phyloP scores from a whole-genome alignment of 2,888 invertebrate genomes.

The Sinohyriopsis cumingii region DNA sequence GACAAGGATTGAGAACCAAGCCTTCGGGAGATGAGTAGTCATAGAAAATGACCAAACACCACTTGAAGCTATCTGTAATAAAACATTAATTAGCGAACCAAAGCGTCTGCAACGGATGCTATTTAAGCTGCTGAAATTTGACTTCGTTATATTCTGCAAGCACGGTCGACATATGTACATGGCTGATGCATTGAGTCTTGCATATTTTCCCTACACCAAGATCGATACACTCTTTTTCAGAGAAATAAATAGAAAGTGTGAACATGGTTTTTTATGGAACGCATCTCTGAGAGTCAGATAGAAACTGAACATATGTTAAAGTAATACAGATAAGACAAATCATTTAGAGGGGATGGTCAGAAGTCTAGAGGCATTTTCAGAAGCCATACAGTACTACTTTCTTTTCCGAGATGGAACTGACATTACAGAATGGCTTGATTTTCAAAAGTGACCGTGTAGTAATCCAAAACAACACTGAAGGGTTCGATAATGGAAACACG shows the following conservation, averaged over 20 bases:
- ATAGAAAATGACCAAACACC: conserved; percentile 34
- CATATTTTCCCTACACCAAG: not conserved
- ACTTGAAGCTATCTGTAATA: conserved; percentile 18
- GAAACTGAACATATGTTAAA: not conserved
- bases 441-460: conserved; percentile 8
- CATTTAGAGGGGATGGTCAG: too few relatives aligned
- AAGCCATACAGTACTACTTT: too few relatives aligned
- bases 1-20: conserved; percentile 25
- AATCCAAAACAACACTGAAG: not conserved
- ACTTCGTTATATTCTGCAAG: too few relatives aligned
- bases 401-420: too few relatives aligned
- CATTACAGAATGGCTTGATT: conserved; percentile 18
- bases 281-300: too few relatives aligned
- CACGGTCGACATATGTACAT: conserved; percentile 17
- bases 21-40: conserved; percentile 14
- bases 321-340: conserved; percentile 6
- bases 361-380: too few relatives aligned
- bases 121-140: too few relatives aligned
- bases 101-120: too few relatives aligned
- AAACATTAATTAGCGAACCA: too few relatives aligned
- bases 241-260: conserved; percentile 6
- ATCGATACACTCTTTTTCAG: not conserved
- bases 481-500: too few relatives aligned
- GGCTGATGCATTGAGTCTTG: conserved; percentile 22
- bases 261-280: not conserved